Percentiles rank a stretch among this genome's conserved stretches.
Evolutionary conservation across 2,113 vertebrate genomes (phyloP).

Genomic region (Stictonetta naevosa): DNA sequence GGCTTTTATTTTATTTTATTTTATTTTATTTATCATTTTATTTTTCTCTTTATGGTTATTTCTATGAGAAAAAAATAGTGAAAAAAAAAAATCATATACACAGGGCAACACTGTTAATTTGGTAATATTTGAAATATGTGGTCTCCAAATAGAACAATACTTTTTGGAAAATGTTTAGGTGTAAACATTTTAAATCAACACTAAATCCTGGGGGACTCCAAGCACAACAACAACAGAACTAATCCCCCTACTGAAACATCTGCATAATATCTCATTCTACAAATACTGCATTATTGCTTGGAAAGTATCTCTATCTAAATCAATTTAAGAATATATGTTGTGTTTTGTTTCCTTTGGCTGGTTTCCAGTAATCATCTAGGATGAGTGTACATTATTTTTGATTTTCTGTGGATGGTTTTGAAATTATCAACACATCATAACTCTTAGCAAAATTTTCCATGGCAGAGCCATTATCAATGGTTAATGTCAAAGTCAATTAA

Average conservation of each 20-base stretch:
- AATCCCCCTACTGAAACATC: neutral
- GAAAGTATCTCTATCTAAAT: neutral
- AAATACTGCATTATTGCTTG: neutral
- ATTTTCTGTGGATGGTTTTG: neutral
- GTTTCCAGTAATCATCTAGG: neutral
- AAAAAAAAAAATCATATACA: neutral
- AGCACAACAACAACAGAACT: neutral
- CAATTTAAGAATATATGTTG: neutral
- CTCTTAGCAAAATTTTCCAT: neutral
- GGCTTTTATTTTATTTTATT: neutral
- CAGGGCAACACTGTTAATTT: neutral
- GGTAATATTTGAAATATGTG: neutral
- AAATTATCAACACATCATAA: neutral
- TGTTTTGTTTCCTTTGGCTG: fast-evolving
- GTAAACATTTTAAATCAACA: neutral
- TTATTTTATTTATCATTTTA: no score
- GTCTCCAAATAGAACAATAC: neutral
- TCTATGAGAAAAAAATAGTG: neutral
- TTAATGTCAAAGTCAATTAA: neutral
- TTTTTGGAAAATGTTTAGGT: neutral
- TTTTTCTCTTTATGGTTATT: neutral
- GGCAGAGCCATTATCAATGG: neutral
- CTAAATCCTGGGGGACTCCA: neutral
- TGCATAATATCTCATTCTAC: neutral
- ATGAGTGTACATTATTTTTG: neutral